phyloP scores from a whole-genome alignment of 2,113 vertebrate genomes.

The Cinclus mexicanus region DNA sequence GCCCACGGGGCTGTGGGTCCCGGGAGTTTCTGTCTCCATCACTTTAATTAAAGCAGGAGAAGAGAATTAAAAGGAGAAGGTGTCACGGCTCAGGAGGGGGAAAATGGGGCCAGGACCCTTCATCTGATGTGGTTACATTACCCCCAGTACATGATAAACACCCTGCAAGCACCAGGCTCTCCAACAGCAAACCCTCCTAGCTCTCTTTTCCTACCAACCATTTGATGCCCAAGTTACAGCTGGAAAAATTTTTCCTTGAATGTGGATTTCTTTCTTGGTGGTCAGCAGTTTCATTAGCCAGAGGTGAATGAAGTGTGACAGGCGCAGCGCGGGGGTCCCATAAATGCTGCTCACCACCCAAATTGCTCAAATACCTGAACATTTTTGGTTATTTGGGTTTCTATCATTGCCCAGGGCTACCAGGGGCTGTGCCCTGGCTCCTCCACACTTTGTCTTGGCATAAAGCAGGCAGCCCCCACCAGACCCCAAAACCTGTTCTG shows the following conservation, averaged over 20 bases:
- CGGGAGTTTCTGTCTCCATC: background rate
- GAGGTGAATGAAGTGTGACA: background rate
- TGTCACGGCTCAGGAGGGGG: accelerated
- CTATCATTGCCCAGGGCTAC: background rate
- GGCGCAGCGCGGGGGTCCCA: accelerated
- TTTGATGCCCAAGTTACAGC: background rate
- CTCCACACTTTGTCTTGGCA: accelerated
- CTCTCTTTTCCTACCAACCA: background rate
- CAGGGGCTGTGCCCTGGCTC: background rate
- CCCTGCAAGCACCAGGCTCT: background rate
- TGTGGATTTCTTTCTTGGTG: background rate
- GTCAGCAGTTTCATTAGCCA: background rate
- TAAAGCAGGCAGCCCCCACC: background rate
- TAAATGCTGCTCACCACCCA: background rate
- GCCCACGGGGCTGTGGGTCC: background rate
- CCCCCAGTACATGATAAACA: accelerated
- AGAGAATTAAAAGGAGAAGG: background rate
- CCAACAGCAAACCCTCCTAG: background rate
- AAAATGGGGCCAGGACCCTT: background rate
- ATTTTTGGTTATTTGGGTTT: background rate
- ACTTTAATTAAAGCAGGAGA: background rate
- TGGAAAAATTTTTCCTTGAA: background rate
- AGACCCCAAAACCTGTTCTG: background rate
- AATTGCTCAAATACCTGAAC: background rate
- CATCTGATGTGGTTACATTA: too few species aligned